Evolutionary conservation across 2,113 vertebrate species (phyloP), one percentile per base, ranked within the genome.

Genomic region (Corydoras sp.): DNA sequence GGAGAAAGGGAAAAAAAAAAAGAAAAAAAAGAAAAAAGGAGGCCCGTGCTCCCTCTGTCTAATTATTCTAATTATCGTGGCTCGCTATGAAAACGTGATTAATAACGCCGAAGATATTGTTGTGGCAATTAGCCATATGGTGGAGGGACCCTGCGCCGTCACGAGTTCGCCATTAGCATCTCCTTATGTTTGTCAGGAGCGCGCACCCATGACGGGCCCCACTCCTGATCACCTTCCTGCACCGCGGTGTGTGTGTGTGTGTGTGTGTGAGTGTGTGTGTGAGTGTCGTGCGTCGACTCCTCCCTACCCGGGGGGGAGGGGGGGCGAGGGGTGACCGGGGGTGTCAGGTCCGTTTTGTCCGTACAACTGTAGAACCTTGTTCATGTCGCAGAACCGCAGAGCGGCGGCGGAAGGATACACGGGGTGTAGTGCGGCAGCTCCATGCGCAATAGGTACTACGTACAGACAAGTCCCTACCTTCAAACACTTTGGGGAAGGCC

Each of bases 101-200:
- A 99, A 99, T 98, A 98, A 97, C 96, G 95, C 92, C 90, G 95
- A 97, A 94, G 95, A 98, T 97, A 98, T 95, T 98, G 96, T 98
- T 98, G 96, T 99, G 95, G 95, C 97, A 99, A 99, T 99, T 98
- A 98, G 97, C 97, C 97, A 99, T 99, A 99, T 99, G 97, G 96
- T 94, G 92, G 92, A 93, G 96, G 96, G 95, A 95, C 95, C 96
- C 92, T 92, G 94, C 94, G 96, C 95, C 92, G 94, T 97, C 96
- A 98, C 95, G 92, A 97, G 94, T 96, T 92, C 92, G 91, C 95
- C 95, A 99, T 99, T 98, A 98, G 94, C 97, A 95, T 96, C 95
- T 94, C 97, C 95, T 99, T 96, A 94, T 95, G 95, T 98, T 96
- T 98, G 96, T 97, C 93, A 94, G 94, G 93, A 91, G 92, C 93